Base-by-base conservation (phyloP, 2,797 vertebrate genomes). In the Sebastes glaucus region DNA sequence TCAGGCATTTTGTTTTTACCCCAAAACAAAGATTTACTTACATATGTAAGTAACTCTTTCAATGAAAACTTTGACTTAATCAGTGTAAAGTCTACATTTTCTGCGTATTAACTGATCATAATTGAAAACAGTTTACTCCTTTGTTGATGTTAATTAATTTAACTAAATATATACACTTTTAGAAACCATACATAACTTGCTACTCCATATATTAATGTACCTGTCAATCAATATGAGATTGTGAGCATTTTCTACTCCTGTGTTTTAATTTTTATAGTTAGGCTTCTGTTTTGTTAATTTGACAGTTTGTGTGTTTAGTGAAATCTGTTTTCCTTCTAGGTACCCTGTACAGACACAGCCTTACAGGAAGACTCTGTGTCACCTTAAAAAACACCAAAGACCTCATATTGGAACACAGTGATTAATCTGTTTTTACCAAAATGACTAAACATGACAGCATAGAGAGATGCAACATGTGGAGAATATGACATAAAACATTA, bases 301-400 rank as follows among this genome's bases (percentile, higher is more conserved):
- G 22, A 1, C 9, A 46, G 27, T 33, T 30, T 66, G 20, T 78
- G 4, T 38, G 18, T 52, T 59, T 53, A 13, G 32, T 57, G 18
- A 33, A 70, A 14, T 55, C 5, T 61, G 4, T 6, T 68, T 62
- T 57, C 68, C 14, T 65, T 33, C 9, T 6, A 9, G 3, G 1
- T 63, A 42, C 42, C 7, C 35, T 18, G 11, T 28, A 18, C 10
- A 52, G 13, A 72, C 53, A 16, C 3, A 25, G 20, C 18, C 9
- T 76, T 5, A 77, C n/a, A 78, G 79, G 77, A 87, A 49, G 84
- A 11, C 8, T 82, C 25, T 74, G 77, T 72, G 77, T 84, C 77
- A 86, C 42, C 38, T 65, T 46, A 71, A 35, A 64, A 60, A 63
- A 59, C 30, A 55, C 42, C 30, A 59, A 46, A 63, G 35, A 64